Evolutionary conservation across 2,113 vertebrate genomes (phyloP).

Genomic region (Dicentrarchus labrax): DNA sequence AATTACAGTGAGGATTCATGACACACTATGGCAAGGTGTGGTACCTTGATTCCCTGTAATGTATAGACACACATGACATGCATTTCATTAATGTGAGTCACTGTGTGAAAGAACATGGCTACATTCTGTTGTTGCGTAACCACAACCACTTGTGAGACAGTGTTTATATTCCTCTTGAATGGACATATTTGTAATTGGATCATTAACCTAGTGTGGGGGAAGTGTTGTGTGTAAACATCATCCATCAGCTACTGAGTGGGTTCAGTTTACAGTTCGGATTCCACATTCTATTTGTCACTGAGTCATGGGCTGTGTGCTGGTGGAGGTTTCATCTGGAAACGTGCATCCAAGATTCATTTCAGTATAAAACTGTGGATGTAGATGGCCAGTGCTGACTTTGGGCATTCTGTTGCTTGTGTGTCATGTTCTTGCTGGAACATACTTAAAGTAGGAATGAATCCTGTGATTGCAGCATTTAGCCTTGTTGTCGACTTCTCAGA

Average conservation of each 20-base stretch:
- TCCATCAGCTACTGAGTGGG: constrained; percentile 27
- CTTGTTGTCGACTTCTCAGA: background rate
- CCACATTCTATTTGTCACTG: constrained; percentile 20
- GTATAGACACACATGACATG: background rate
- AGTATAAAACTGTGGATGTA: background rate
- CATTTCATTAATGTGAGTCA: background rate
- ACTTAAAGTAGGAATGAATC: background rate
- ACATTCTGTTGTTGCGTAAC: background rate
- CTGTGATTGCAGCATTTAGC: background rate
- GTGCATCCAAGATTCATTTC: background rate
- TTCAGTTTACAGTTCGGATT: constrained; percentile 16
- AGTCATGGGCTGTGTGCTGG: constrained; percentile 18
- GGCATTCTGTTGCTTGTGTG: background rate
- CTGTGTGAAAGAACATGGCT: background rate
- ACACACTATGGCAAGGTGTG: background rate
- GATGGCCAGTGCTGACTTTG: background rate
- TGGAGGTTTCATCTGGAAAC: constrained; percentile 6
- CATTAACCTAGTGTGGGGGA: constrained; percentile 43
- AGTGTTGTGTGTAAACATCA: constrained; percentile 45
- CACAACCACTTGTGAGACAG: background rate
- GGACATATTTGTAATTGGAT: constrained; percentile 39
- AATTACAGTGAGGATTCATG: background rate
- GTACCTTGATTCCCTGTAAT: background rate
- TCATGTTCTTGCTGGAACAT: background rate
- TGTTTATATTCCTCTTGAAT: constrained; percentile 34